These are phyloP conservation scores for Enteromius trimaculatus DNA, from an alignment of 2,797 vertebrate genomes.

Conservation along the genomic window DNA sequence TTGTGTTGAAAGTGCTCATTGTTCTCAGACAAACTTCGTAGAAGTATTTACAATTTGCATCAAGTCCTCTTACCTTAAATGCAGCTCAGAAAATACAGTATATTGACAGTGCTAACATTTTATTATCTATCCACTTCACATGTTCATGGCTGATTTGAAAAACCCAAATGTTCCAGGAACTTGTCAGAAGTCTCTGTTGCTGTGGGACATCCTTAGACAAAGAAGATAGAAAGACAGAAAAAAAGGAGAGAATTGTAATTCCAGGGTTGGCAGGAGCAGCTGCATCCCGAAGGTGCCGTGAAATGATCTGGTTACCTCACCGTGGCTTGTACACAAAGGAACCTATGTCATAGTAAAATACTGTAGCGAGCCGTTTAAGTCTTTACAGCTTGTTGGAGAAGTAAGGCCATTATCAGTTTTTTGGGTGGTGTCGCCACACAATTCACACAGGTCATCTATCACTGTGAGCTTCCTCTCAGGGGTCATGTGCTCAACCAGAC, in stretches of 20 bases:
- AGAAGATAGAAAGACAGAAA: slow-evolving; percentile 4
- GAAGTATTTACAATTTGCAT: neutral
- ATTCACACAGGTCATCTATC: slow-evolving; percentile 33
- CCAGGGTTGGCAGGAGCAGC: slow-evolving; percentile 39
- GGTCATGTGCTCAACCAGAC: slow-evolving; percentile 1
- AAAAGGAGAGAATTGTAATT: slow-evolving; percentile 15
- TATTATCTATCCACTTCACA: neutral
- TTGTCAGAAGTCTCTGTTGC: neutral
- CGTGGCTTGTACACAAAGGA: slow-evolving; percentile 20
- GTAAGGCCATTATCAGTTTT: slow-evolving; percentile 22
- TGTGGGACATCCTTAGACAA: slow-evolving; percentile 41
- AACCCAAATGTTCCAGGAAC: slow-evolving; percentile 5
- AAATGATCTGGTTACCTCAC: slow-evolving; percentile 42
- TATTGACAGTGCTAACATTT: too few relatives aligned
- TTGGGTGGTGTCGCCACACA: slow-evolving; percentile 33
- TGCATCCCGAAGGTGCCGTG: slow-evolving; percentile 41
- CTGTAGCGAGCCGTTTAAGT: slow-evolving; percentile 26
- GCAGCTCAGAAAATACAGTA: neutral
- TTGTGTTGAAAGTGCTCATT: neutral
- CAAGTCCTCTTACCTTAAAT: neutral
- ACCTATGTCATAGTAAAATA: slow-evolving; percentile 45
- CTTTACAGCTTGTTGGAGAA: slow-evolving; percentile 40
- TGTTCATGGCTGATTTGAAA: slow-evolving; percentile 8
- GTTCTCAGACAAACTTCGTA: neutral
- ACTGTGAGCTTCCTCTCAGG: slow-evolving; percentile 19